phyloP scores from a whole-genome alignment of 2,113 vertebrate species.

The Desmodus rotundus region DNA sequence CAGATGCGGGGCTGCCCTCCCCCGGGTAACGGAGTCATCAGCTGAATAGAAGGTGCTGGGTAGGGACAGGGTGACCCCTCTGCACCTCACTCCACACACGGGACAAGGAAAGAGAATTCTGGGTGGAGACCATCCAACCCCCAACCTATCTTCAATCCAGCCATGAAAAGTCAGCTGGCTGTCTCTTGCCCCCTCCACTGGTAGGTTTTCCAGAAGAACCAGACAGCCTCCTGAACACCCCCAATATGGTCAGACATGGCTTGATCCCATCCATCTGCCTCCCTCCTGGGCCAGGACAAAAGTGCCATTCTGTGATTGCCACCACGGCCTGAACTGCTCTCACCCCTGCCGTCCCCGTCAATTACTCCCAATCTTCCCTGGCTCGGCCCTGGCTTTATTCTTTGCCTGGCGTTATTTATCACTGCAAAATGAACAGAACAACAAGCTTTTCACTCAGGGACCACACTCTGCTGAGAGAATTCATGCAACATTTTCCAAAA shows the following conservation, averaged over 20 bases:
- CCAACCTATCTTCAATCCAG: too few relatives aligned
- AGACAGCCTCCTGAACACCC: not conserved
- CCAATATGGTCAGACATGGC: not conserved
- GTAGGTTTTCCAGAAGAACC: not conserved
- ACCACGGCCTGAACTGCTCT: not conserved
- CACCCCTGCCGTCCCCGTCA: not conserved
- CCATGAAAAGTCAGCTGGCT: not conserved
- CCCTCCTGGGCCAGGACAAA: not conserved
- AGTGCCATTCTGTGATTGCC: not conserved
- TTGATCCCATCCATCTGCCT: not conserved
- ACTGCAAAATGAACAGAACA: accelerated
- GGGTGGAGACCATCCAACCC: not conserved
- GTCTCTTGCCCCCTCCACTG: accelerated
- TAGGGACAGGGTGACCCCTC: not conserved
- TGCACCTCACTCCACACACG: accelerated
- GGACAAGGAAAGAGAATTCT: not conserved
- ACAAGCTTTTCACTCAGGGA: accelerated
- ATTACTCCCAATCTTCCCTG: not conserved
- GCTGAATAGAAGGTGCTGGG: not conserved
- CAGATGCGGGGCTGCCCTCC: accelerated
- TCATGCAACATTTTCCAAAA: not conserved
- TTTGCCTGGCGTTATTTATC: not conserved
- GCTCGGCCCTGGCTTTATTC: accelerated
- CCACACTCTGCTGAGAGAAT: not conserved
- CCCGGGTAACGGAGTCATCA: not conserved